Conservation (phyloP, 2,113 vertebrate genomes). For the Phyllostomus discolor region DNA sequence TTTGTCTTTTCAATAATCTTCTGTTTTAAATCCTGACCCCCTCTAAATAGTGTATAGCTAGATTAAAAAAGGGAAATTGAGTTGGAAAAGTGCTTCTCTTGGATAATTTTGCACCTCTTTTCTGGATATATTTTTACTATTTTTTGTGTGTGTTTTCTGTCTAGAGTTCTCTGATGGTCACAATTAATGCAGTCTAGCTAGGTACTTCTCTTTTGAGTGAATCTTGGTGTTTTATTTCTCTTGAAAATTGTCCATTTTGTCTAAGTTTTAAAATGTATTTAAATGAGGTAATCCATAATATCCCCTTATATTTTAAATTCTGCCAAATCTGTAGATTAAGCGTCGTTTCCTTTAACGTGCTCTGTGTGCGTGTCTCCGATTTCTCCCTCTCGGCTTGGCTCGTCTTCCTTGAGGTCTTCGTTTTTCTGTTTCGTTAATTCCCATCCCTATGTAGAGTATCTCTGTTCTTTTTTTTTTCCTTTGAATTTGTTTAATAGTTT, state of each 20-base stretch:
- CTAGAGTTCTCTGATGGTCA: neutral
- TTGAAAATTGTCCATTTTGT: neutral
- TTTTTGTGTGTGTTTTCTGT: neutral
- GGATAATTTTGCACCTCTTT: neutral
- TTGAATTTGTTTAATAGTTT: neutral
- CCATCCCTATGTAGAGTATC: neutral
- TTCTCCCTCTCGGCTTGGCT: neutral
- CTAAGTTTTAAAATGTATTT: neutral
- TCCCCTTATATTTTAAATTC: neutral
- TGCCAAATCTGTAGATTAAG: neutral
- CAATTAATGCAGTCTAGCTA: neutral
- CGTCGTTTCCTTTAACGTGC: neutral
- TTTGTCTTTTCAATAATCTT: neutral
- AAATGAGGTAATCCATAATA: neutral
- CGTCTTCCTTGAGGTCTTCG: neutral
- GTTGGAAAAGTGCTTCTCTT: neutral
- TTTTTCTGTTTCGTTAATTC: slow-evolving; percentile 8
- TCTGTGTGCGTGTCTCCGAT: neutral
- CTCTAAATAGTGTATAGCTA: neutral
- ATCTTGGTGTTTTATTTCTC: neutral
- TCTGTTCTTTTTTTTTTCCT: neutral
- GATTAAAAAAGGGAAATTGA: neutral
- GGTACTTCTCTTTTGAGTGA: neutral
- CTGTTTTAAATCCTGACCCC: neutral
- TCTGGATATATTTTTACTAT: neutral